Evolutionary conservation across 2,113 vertebrate genomes (phyloP), one percentile per base, ranked within the genome.

Genomic region (Origma solitaria): DNA sequence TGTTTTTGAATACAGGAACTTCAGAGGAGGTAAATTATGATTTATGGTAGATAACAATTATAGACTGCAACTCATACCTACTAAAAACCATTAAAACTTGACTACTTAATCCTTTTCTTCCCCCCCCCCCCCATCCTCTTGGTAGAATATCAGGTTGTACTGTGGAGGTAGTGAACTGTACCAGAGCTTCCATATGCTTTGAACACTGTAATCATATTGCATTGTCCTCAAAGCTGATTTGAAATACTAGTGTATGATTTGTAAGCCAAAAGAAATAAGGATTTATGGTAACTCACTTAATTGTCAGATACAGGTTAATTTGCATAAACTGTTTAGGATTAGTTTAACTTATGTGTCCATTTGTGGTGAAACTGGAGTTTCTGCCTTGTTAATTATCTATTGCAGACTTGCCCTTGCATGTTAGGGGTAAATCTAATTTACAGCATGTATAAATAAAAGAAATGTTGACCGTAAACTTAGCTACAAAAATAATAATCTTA

Each of bases 121-220:
- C 1, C 1, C 4, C 2, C 2, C 1, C 4, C 1, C 1, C 4
- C 2, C 2, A 1, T 9, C 24, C 17, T 7, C 16, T 28, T 76
- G 27, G n/a, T 64, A 20, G 49, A 92, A 8, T 56, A 61, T 53
- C 19, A 51, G 11, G 17, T 71, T 35, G 8, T 70, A 7, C 17
- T 38, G 24, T 44, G 37, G 42, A 53, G 70, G 22, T 25, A n/a
- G 42, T 44, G n/a, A 93, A 35, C 35, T 69, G 25, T 47, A 54
- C 60, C 78, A 68, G 33, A 78, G 25, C 16, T 87, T 75, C 38
- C 11, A 28, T n/a, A 0, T 1, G 7, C 35, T 75, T 76, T 58
- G 53, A 58, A 56, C 14, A 13, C 12, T 54, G 49, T 64, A 50
- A 35, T 61, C 14, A 3, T 23, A 6, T 7, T 82, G 47, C 19